Evolutionary conservation across 2,797 vertebrate genomes (phyloP), one percentile per base, ranked within the genome.

Genomic region (Emydoidea blandingii): DNA sequence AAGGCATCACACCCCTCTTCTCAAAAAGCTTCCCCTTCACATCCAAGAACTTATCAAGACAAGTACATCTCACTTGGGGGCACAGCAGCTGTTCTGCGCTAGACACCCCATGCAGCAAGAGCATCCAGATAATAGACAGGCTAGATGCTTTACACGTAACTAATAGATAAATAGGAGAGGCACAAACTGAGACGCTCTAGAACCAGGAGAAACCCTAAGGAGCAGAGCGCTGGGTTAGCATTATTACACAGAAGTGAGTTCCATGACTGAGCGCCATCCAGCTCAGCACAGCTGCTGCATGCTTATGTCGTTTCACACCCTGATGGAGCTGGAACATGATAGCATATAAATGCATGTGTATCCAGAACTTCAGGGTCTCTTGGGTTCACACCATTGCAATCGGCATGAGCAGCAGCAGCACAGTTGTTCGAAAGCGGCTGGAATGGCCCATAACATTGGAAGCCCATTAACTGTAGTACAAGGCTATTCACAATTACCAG

Each of bases 381-480:
- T 0, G 54, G 85, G 29, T 68, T 72, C 27, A 44, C 23, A 81
- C 62, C 37, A 31, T 16, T 41, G 5, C 74, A 72, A 93, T 65
- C 76, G 92, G 74, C 0, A 0, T 8, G 18, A 37, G n/a, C n/a
- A 41, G 68, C 37, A 37, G 37, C n/a, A 37, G 37, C 37, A 37
- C 0, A 3, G 47, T 59, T 4, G 1, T 37, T 62, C 57, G 18
- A 0, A 1, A 3, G 0, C 0, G 56, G 49, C 79, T 86, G 78
- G 85, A 83, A 82, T 53, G 93, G 79, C 47, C 87, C 47, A 4
- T 0, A 78, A 65, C 54, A 81, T 41, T 88, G 81, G 29, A 92
- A 54, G 49, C 88, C 72, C 86, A 85, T 27, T 5, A 8, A 80
- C 83, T 82, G 62, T 89, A 83, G 56, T 88, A 93, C 92, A 87